Base-by-base conservation (phyloP, 1,140 invertebrate species). In the Lepidurus arcticus region DNA sequence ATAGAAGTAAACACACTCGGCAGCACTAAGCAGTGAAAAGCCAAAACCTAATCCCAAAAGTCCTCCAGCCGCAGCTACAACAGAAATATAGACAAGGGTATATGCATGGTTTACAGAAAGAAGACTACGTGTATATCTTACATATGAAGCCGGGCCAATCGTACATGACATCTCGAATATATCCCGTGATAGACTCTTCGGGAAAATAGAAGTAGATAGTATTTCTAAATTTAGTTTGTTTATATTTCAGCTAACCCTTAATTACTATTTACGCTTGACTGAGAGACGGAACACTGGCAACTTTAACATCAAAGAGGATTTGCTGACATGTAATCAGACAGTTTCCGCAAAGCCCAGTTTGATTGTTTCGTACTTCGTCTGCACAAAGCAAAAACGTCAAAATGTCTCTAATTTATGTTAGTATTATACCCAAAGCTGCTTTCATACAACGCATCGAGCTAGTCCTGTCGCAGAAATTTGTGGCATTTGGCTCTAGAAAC, bases 21-120 rank as follows among this genome's bases (percentile, higher is more conserved):
- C 74, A 45, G 73, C 78, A 42, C 78, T 78, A 45, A 78, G 74
- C 73, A 78, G 75, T 26, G 73, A 75, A 45, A 78, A 73, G 8
- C 78, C 78, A n/a, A 78, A 78, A 24, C 78, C 78, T n/a, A 78
- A 47, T 13, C 78, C 78, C 13, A 78, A 45, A 44, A 78, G 78
- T 7, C 78, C 78, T 13, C 73, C 78, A 4, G 44, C 75, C 16
- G 78, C 78, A 21, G 78, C 78, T 78, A 24, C 21, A 65, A 8
- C 21, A 7, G 13, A 65, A 65, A 16, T 13, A 0, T n/a, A 16
- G n/a, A 65, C 53, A 34, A 34, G 4, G 53, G 1, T 11, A 65
- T n/a, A n/a, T n/a, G n/a, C n/a, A n/a, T 7, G 21, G 1, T 16
- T 65, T 9, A 11, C 21, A 7, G 53, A 65, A 65, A 0, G 21